Conservation (phyloP, 2,797 vertebrate species). For the Intellagama lesueurii region DNA sequence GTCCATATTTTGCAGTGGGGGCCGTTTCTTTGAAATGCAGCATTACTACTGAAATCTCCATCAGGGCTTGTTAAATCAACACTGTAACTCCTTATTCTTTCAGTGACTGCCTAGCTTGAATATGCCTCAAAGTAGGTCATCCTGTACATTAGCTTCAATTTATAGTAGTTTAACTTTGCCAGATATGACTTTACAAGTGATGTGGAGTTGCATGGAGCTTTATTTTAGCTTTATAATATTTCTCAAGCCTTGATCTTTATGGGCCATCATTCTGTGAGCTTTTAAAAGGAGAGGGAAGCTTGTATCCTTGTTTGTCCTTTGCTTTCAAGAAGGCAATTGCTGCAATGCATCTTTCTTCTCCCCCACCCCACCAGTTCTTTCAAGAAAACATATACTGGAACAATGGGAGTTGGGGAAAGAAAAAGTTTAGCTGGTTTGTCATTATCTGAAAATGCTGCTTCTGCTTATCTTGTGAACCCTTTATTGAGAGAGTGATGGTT, state of each 20-base stretch:
- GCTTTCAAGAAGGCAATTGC: slow-evolving; percentile 54
- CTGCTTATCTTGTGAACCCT: slow-evolving; percentile 59
- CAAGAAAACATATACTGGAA: rapidly evolving
- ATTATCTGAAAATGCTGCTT: slow-evolving; percentile 52
- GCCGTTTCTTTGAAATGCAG: slow-evolving; percentile 19
- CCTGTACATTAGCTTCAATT: background rate
- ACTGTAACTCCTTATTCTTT: background rate
- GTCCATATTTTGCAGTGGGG: background rate
- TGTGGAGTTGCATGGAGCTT: background rate
- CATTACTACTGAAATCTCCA: slow-evolving; percentile 11
- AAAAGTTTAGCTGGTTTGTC: slow-evolving; percentile 56
- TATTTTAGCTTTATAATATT: background rate
- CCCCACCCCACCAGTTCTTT: background rate
- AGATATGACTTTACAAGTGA: background rate
- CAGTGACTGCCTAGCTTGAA: slow-evolving; percentile 8
- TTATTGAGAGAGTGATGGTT: slow-evolving; percentile 54
- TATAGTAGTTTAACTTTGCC: slow-evolving; percentile 20
- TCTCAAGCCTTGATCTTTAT: slow-evolving; percentile 35
- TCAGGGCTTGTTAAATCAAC: slow-evolving; percentile 15
- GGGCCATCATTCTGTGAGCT: slow-evolving; percentile 29
- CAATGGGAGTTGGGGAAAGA: slow-evolving; percentile 30
- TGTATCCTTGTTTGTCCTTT: slow-evolving; percentile 50
- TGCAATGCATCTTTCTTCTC: slow-evolving; percentile 42
- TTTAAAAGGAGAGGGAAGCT: slow-evolving; percentile 28
- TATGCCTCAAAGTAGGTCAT: slow-evolving; percentile 4